Evolutionary conservation across 2,888 invertebrate genomes (phyloP), one percentile per base, ranked within the genome.

Genomic region (Nomada fabriciana): DNA sequence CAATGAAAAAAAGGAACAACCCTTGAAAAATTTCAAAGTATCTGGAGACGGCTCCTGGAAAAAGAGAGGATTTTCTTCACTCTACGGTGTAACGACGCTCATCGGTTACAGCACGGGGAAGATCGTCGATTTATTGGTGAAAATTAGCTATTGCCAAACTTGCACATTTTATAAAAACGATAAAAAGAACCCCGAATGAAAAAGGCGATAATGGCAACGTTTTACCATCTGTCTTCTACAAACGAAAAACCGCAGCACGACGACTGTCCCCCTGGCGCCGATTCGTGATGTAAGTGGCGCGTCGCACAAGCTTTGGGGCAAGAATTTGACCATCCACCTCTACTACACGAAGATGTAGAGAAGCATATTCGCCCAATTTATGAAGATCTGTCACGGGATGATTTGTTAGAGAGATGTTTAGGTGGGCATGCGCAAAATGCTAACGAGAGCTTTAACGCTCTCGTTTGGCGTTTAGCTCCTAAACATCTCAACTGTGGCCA

Each of bases 271-370:
- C 13, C 9, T 7, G 85, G 65, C 18, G 29, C 18, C 20, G 79
- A 84, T 23, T 85, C 83, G 47, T 86, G 86, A 85, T 88, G 84
- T 69, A 47, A 53, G n/a, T 88, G 84, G 81, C 71, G 43, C 43
- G 43, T 9, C 43, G 43, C 43, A 57, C 57, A 57, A 57, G 57
- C 57, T 23, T 57, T 23, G 57, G 57, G 57, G 13, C 23, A 60
- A 36, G 59, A 60, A 29, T 60, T 60, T 29, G 36, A 61, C 0
- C 36, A 42, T 42, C 60, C 60, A 61, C n/a, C 60, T 61, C 18
- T 42, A 20, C 42, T 61, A 42, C 60, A 61, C 36, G 42, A 36
- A 61, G 42, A 61, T 18, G 42, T 42, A 1, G 18, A 42, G 18
- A 61, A 61, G 42, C 36, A 61, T 61, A 61, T 61, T 61, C 23